Evolutionary conservation across 2,888 invertebrate genomes (phyloP), one percentile per base, ranked within the genome.

Genomic region (Diaprepes abbreviatus): DNA sequence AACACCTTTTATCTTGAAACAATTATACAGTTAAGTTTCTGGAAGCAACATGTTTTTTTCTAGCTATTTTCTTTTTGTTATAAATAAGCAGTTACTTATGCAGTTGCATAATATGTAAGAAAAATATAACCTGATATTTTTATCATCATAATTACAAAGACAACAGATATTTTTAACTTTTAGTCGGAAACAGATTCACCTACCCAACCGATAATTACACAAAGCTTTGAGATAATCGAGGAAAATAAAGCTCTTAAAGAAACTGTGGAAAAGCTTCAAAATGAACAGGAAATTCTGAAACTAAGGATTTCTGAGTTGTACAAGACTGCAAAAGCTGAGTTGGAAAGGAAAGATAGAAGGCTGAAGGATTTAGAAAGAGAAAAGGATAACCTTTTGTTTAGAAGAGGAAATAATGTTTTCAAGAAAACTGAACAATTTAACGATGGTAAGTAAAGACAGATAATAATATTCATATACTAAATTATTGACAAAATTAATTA

Each of bases 321-420:
- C 55, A 83, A 84, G 74, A 87, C 87, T 16, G 87, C 87, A 0
- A 85, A 83, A 75, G 75, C 78, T 6, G 87, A 87, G 79, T 80
- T 87, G 38, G 77, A 80, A 17, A 79, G 87, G n/a, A 87, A 87
- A 75, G 85, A 87, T 72, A 78, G 74, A 36, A 81, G 79, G 59
- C 86, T 87, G 58, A 74, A 77, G 0, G 84, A 87, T 7, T 78
- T 87, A n/a, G 81, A 84, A 67, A 76, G 71, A 21, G 71, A 84
- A 72, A 67, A 28, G 24, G 54, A 71, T 36, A 63, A 63, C 17
- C 14, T 71, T 38, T 1, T 71, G 35, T 62, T 66, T 16, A 55
- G 66, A 17, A 66, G 63, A 36, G 63, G 52, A 24, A 58, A 36
- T 28, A n/a, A 36, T 36, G 9, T 31, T 16, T 16, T 7, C 2